Evolutionary conservation across 1,140 invertebrate genomes (phyloP).

Genomic region (Scaptomyza montana): DNA sequence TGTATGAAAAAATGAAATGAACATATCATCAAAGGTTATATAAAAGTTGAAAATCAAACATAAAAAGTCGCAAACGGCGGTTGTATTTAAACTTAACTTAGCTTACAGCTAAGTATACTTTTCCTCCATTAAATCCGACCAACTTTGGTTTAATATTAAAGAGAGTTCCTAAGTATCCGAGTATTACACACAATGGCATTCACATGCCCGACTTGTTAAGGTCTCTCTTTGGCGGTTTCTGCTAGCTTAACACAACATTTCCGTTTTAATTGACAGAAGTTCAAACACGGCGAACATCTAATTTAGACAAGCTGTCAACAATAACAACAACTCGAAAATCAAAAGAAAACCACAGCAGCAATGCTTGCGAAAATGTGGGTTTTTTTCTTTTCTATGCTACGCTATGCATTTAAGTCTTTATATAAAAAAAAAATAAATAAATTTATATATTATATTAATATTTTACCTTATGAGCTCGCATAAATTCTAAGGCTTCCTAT

Average conservation of each 20-base stretch:
- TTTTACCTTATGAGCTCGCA: constrained; percentile 21
- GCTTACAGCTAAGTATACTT: too few relatives aligned
- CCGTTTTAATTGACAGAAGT: constrained; percentile 35
- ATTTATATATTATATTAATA: constrained; percentile 1
- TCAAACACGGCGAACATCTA: constrained; percentile 15
- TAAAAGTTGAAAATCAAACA: too few relatives aligned
- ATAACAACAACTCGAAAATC: constrained; percentile 14
- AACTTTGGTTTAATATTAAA: too few relatives aligned
- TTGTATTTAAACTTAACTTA: too few relatives aligned
- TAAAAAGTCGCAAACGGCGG: too few relatives aligned
- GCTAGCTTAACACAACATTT: constrained; percentile 31
- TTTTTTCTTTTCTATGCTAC: too few relatives aligned
- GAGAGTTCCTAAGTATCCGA: neutral
- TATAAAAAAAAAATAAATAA: neutral
- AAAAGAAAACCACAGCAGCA: constrained; percentile 26
- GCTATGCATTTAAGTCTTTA: too few relatives aligned
- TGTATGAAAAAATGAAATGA: too few relatives aligned
- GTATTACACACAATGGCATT: neutral
- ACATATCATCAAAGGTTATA: too few relatives aligned
- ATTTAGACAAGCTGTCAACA: constrained; percentile 28
- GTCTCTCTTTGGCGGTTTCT: neutral
- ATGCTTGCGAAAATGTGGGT: neutral
- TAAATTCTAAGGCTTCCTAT: constrained; percentile 42
- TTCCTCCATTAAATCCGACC: too few relatives aligned
- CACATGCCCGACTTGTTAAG: too few relatives aligned